Conservation (phyloP, 1,140 invertebrate genomes). For the Mercenaria mercenaria region DNA sequence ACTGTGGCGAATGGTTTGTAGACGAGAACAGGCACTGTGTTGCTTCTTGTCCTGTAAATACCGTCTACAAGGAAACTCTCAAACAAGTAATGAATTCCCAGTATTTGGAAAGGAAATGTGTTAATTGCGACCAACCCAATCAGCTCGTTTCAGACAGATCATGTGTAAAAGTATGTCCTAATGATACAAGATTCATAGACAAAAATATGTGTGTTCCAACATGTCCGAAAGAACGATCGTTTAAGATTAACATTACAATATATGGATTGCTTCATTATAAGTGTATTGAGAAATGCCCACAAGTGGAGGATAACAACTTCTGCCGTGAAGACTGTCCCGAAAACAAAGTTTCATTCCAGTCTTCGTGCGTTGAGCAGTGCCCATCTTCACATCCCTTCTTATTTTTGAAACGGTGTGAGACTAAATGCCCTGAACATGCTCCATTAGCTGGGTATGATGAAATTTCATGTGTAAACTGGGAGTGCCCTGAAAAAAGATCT, state of each 20-base stretch:
- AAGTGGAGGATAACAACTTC: background rate
- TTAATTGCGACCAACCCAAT: background rate
- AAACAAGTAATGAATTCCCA: background rate
- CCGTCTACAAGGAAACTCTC: background rate
- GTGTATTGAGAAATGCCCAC: background rate
- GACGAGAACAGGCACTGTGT: background rate
- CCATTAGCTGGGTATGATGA: background rate
- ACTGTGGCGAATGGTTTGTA: constrained; percentile 1
- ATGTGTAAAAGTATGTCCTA: background rate
- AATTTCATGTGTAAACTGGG: background rate
- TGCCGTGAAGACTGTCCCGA: background rate
- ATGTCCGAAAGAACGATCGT: background rate
- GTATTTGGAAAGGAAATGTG: constrained; percentile 10
- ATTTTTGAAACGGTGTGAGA: background rate
- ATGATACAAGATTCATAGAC: background rate
- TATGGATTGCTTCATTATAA: background rate
- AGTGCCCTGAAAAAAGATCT: background rate
- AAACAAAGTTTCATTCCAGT: background rate
- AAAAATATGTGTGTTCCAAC: background rate
- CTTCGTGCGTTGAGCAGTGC: background rate
- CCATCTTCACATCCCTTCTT: background rate
- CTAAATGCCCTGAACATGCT: background rate
- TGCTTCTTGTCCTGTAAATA: background rate
- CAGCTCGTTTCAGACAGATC: background rate
- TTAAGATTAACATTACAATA: background rate